These are phyloP conservation scores for Patella pellucida DNA, from an alignment of 2,888 invertebrate species.

Conservation along the genomic window DNA sequence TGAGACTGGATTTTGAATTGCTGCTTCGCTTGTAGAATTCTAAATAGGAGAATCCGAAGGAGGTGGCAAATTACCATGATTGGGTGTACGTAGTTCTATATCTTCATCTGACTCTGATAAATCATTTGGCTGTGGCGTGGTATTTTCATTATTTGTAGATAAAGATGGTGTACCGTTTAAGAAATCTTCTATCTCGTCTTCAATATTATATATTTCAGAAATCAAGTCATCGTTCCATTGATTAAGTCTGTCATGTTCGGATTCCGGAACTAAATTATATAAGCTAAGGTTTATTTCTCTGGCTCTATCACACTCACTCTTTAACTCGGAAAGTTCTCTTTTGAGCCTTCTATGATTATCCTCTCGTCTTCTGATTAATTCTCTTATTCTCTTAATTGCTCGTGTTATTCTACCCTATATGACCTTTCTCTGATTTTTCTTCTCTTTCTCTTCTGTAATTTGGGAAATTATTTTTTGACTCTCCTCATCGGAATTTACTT, in stretches of 20 bases:
- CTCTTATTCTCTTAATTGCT: constrained; percentile 9
- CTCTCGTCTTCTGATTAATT: background rate
- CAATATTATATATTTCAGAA: background rate
- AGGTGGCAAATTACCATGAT: too few species aligned
- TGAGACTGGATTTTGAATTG: too few species aligned
- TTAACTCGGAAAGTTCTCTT: background rate
- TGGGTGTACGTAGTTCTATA: too few species aligned
- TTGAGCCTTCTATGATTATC: background rate
- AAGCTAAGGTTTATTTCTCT: background rate
- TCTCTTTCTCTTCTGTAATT: background rate
- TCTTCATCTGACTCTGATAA: too few species aligned
- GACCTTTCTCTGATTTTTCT: background rate
- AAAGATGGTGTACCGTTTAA: background rate
- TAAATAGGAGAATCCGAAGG: too few species aligned
- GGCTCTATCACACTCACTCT: background rate
- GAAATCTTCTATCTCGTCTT: constrained; percentile 4
- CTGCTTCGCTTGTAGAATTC: too few species aligned
- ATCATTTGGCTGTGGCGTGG: too few species aligned
- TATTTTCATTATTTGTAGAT: background rate
- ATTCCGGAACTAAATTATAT: background rate
- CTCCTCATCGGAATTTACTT: background rate
- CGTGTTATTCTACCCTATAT: constrained; percentile 13
- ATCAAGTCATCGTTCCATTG: background rate
- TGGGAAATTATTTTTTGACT: background rate
- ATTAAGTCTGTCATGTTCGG: background rate